phyloP scores from a whole-genome alignment of 2,113 vertebrate genomes.

The Camelus dromedarius region DNA sequence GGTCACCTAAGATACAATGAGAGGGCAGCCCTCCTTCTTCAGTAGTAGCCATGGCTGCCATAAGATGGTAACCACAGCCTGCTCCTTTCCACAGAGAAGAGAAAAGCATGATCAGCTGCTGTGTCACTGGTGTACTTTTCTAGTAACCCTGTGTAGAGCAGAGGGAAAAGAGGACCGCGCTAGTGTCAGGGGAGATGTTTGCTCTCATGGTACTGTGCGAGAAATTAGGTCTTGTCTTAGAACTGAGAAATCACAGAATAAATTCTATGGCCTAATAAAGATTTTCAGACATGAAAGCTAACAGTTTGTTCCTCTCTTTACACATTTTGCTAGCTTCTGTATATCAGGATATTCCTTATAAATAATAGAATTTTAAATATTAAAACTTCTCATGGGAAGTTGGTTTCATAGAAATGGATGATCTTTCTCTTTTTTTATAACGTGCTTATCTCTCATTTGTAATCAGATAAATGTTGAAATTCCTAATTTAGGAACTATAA shows the following conservation, averaged over 20 bases:
- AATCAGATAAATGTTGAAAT: conserved; percentile 8
- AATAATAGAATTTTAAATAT: conserved; percentile 55
- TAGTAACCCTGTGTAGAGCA: not conserved
- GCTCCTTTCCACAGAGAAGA: not conserved
- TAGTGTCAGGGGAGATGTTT: not conserved
- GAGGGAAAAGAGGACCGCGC: not conserved
- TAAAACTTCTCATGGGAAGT: not conserved
- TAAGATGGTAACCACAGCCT: not conserved
- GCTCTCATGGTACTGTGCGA: not conserved
- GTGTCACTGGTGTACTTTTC: not conserved
- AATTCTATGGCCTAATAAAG: conserved; percentile 9
- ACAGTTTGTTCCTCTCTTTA: conserved; percentile 25
- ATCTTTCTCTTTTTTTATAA: not conserved
- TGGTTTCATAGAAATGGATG: conserved; percentile 42
- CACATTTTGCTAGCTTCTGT: conserved; percentile 49
- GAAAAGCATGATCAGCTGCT: not conserved
- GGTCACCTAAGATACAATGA: not conserved
- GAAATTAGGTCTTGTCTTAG: conserved; percentile 36
- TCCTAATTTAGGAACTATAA: conserved; percentile 1
- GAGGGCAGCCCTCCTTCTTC: not conserved
- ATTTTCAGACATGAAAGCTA: conserved; percentile 54
- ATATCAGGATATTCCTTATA: conserved; percentile 18
- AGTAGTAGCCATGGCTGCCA: not conserved
- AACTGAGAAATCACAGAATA: not conserved
- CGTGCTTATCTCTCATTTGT: not conserved